Conservation (phyloP, 2,888 invertebrate genomes). For the Sclerodermus sp. region DNA sequence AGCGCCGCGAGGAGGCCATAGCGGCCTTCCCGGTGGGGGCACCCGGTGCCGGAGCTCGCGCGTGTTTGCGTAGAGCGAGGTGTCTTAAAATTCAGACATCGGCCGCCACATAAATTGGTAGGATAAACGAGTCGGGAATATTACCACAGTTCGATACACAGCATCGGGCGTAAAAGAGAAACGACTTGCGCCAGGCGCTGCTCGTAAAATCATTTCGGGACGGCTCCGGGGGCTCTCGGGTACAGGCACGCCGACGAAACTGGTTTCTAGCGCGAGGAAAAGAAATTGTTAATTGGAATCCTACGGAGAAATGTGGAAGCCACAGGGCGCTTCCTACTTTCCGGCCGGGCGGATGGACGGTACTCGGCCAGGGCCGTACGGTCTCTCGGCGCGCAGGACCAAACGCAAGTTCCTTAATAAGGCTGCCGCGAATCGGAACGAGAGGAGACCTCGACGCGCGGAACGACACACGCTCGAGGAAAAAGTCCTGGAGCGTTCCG, state of each 20-base stretch:
- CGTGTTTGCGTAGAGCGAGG: too few species aligned
- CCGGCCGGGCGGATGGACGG: too few species aligned
- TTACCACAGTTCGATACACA: not conserved
- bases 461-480: too few species aligned
- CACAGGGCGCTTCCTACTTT: slow-evolving; percentile 12
- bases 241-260: slow-evolving; percentile 8
- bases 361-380: too few species aligned
- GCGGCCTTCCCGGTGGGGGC: not conserved
- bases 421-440: too few species aligned
- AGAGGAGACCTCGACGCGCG: too few species aligned
- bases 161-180: not conserved
- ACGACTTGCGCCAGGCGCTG: not conserved
- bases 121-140: not conserved
- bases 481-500: too few species aligned
- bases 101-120: not conserved
- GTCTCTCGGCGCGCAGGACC: too few species aligned
- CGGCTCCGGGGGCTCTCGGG: not conserved
- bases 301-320: slow-evolving; percentile 9
- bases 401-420: too few species aligned
- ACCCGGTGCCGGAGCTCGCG: too few species aligned
- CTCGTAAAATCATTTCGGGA: slow-evolving; percentile 8
- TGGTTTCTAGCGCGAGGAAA: slow-evolving; percentile 13
- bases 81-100: not conserved
- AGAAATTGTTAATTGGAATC: slow-evolving; percentile 21
- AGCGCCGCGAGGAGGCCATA: too few species aligned